Base-by-base conservation (phyloP, 2,888 invertebrate species). In the Coelogynopora nodosa region DNA sequence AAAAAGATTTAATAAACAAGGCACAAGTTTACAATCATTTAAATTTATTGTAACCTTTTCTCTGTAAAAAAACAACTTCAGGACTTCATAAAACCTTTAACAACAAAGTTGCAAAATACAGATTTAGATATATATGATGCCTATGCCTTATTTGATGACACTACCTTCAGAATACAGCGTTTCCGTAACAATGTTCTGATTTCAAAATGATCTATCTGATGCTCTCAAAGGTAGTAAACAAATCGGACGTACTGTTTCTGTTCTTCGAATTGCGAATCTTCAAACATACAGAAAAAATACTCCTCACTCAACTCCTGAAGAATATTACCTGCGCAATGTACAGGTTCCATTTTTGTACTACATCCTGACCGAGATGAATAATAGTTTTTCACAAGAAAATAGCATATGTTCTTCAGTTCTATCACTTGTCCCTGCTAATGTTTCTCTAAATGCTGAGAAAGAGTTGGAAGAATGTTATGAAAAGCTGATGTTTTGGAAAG, bases 111-210 rank as follows among this genome's bases (percentile, higher is more conserved):
- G 74, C 74, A 74, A 26, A 74, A 74, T 10, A n/a, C 74, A 74
- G 74, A 74, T 74, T 74, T 74, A 13, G 74, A 74, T 74, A 74
- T 74, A n/a, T 74, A 74, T 26, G 74, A 74, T 74, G 74, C 74
- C 23, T 74, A 74, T 74, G 23, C 74, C 74, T n/a, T 74, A 26
- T 74, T 74, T 10, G 74, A 74, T 74, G 74, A 74, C 74, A 74
- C 74, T 74, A 49, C 5, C 49, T 13, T 18, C 49, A 49, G 49
- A 13, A 49, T 49, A 49, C 49, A 49, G 49, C 49, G 18, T 49
- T 49, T 49, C 49, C 18, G 18, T 49, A 49, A 49, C 49, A 49
- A 49, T 49, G 49, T 49, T 18, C 49, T 49, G 49, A 49, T 49
- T 49, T 49, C 49, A 49, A 49, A 13, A 49, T 49, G 49, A 49